Percentiles rank a stretch among this genome's conserved stretches.
phyloP scores from a whole-genome alignment of 2,797 vertebrate genomes.

The Cichlasoma orientale region DNA sequence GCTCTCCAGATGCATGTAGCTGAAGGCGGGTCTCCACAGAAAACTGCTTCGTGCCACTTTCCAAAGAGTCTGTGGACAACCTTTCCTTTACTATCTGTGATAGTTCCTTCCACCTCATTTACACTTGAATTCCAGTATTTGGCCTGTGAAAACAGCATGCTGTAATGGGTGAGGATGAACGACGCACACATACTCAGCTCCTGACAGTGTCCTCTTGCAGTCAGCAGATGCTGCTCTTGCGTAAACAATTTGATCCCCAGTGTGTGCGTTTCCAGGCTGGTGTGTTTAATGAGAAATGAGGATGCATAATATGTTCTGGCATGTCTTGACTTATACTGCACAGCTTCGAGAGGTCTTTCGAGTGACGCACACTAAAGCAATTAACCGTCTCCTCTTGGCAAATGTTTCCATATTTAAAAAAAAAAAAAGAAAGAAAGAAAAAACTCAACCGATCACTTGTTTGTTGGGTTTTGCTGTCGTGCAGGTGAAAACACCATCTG shows the following conservation, averaged over 20 bases:
- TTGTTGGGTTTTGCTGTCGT: conserved; percentile 3
- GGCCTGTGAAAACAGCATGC: conserved; percentile 76
- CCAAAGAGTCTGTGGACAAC: conserved; percentile 90
- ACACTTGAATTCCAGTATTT: conserved; percentile 96
- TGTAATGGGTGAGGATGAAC: neutral
- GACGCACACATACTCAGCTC: neutral
- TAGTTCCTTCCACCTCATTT: conserved; percentile 91
- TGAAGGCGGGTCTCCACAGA: conserved; percentile 87
- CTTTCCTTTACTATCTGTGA: conserved; percentile 88
- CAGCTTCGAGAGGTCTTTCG: conserved; percentile 48
- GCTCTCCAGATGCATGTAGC: conserved; percentile 94
- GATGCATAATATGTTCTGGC: conserved; percentile 49
- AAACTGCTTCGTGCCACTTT: conserved; percentile 95
- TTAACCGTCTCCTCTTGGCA: conserved; percentile 58
- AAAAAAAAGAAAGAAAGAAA: neutral
- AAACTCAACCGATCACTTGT: neutral
- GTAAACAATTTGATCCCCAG: conserved; percentile 2
- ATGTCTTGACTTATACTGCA: conserved; percentile 52
- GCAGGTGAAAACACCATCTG: conserved; percentile 13
- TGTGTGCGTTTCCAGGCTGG: conserved; percentile 6
- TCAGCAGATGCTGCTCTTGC: conserved; percentile 64
- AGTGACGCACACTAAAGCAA: conserved; percentile 49
- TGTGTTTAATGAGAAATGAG: conserved; percentile 35
- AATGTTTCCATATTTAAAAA: conserved; percentile 35
- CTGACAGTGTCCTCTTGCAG: neutral